Conservation (phyloP, 2,797 vertebrate genomes). For the Acestrorhynchus altus region DNA sequence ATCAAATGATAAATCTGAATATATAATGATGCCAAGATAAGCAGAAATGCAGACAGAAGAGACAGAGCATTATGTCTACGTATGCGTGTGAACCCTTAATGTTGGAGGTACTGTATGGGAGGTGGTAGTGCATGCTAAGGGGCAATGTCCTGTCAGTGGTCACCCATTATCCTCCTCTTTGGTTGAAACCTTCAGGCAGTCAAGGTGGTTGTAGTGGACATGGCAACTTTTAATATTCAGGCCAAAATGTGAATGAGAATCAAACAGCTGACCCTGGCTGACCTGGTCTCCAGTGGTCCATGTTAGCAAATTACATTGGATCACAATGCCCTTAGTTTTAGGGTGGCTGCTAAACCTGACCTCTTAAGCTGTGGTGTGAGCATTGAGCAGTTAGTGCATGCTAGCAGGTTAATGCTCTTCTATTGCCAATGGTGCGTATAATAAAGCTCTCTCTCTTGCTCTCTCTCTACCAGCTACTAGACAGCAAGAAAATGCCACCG, state of each 20-base stretch:
- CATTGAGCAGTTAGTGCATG: conserved; percentile 60
- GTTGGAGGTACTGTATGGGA: conserved; percentile 61
- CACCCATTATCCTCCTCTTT: conserved; percentile 81
- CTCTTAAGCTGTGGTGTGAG: conserved; percentile 67
- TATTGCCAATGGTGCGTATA: conserved; percentile 77
- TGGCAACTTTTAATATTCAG: conserved; percentile 69
- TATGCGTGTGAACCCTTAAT: background rate
- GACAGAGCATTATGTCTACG: too few species aligned
- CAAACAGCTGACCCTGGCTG: conserved; percentile 59
- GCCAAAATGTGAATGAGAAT: conserved; percentile 57
- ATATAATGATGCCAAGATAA: too few species aligned
- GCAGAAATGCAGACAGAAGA: too few species aligned
- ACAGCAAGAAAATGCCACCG: conserved; percentile 57
- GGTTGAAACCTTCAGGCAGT: conserved; percentile 46
- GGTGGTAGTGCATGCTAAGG: conserved; percentile 44
- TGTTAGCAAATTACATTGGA: conserved; percentile 65
- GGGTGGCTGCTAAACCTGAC: conserved; percentile 60
- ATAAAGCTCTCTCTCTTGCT: conserved; percentile 70
- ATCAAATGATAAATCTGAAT: too few species aligned
- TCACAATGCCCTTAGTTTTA: conserved; percentile 54
- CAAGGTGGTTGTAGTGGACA: conserved; percentile 59
- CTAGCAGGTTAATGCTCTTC: conserved; percentile 80
- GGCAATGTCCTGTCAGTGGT: conserved; percentile 74
- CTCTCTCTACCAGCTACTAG: conserved; percentile 26
- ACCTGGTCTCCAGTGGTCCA: conserved; percentile 59